A percentile compares a stretch with the other conserved stretches of the same genome.
These are phyloP conservation scores for Arrhopalites spinosus DNA, from an alignment of 2,888 invertebrate species.

Conservation along the genomic window DNA sequence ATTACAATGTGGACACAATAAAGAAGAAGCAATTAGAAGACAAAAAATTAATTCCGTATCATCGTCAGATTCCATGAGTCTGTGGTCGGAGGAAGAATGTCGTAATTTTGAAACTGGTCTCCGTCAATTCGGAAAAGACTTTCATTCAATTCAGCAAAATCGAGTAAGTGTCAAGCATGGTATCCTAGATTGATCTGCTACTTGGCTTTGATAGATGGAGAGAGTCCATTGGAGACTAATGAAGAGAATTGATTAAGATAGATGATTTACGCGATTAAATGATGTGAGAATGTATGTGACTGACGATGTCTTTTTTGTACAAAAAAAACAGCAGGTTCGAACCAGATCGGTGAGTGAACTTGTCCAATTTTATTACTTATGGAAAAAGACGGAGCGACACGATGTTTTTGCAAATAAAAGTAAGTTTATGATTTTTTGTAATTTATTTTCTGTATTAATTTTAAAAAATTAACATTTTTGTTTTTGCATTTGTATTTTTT, in stretches of 20 bases:
- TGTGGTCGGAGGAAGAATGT: constrained; percentile 98
- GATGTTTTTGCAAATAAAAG: constrained; percentile 87
- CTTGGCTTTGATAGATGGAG: no score
- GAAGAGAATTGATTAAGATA: no score
- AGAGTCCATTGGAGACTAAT: no score
- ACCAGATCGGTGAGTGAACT: constrained; percentile 94
- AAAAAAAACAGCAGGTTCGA: constrained; percentile 67
- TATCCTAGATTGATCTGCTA: not conserved
- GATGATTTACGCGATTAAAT: not conserved
- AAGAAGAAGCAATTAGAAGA: constrained; percentile 88
- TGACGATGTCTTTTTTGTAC: not conserved
- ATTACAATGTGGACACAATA: constrained; percentile 91
- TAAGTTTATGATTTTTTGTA: no score
- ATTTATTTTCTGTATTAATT: no score
- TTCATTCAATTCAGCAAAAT: constrained; percentile 88
- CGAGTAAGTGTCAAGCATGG: constrained; percentile 66
- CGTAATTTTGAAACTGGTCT: constrained; percentile 95
- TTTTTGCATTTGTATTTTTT: no score
- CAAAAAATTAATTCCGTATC: constrained; percentile 72
- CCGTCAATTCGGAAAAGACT: constrained; percentile 92
- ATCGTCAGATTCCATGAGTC: constrained; percentile 75
- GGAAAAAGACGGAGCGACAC: constrained; percentile 98
- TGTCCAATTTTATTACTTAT: constrained; percentile 86
- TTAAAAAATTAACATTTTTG: no score
- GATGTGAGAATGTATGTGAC: not conserved